A percentile compares a stretch with the other conserved stretches of the same genome.
Evolutionary conservation across 2,797 vertebrate species (phyloP).

Genomic region (Hipposideros larvatus): DNA sequence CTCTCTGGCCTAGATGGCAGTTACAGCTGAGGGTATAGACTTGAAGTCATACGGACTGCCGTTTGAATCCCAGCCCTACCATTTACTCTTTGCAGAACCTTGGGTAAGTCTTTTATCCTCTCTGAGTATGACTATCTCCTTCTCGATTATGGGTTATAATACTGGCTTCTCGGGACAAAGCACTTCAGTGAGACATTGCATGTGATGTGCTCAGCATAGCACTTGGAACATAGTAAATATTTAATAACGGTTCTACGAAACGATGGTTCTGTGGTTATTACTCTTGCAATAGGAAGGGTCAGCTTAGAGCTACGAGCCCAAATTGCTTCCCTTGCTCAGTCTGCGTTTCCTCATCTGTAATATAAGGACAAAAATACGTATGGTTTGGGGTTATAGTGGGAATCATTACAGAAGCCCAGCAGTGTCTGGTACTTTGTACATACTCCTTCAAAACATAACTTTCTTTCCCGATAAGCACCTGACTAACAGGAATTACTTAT

Average conservation of each 20-base stretch:
- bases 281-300: not conserved
- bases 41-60: not conserved
- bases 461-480: not conserved
- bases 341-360: not conserved
- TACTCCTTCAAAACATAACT: not conserved
- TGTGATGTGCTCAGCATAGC: not conserved
- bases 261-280: not conserved
- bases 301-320: not conserved
- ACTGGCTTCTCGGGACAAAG: not conserved
- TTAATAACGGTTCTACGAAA: not conserved
- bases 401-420: not conserved
- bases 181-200: not conserved
- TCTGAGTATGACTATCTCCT: not conserved
- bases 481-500: not conserved
- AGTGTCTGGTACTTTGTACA: not conserved
- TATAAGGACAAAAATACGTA: not conserved
- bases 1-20: not conserved
- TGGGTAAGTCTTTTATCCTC: not conserved
- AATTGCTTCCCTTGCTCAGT: not conserved
- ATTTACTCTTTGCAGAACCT: not conserved
- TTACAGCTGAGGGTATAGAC: not conserved
- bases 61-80: not conserved
- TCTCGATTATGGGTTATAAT: not conserved
- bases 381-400: not conserved
- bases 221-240: not conserved